Evolutionary conservation across 2,113 vertebrate genomes (phyloP).

Genomic region (Puntigrus tetrazona): DNA sequence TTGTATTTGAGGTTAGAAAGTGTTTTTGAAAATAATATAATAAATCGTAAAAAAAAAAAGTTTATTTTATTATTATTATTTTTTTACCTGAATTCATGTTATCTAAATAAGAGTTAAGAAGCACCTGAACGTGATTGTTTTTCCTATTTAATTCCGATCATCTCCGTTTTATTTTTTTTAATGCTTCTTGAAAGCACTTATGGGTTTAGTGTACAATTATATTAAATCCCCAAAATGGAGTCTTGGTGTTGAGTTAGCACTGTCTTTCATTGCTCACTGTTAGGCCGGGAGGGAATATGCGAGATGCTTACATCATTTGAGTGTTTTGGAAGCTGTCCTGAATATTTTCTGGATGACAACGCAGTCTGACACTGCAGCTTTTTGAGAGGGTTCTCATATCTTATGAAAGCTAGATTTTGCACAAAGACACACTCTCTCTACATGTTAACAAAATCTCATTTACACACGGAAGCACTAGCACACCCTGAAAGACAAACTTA

Average conservation of each 20-base stretch:
- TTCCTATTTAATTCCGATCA: no score
- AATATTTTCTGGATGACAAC: slow-evolving; percentile 73
- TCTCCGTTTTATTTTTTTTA: not conserved
- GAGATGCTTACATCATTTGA: slow-evolving; percentile 73
- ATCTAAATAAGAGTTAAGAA: no score
- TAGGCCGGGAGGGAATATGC: slow-evolving; percentile 67
- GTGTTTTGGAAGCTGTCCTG: slow-evolving; percentile 76
- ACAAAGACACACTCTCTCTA: not conserved
- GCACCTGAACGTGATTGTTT: no score
- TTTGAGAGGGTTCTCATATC: slow-evolving; percentile 65
- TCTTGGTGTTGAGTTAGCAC: not conserved
- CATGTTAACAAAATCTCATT: not conserved
- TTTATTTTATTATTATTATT: no score
- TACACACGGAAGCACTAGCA: not conserved
- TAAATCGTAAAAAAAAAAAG: no score
- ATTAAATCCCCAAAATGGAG: slow-evolving; percentile 3
- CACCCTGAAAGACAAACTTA: not conserved
- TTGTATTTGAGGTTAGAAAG: not conserved
- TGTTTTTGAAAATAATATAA: not conserved
- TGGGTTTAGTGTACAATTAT: slow-evolving; percentile 5
- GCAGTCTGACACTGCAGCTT: slow-evolving; percentile 69
- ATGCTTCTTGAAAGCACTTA: not conserved
- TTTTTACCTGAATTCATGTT: no score
- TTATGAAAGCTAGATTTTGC: slow-evolving; percentile 28
- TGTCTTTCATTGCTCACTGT: slow-evolving; percentile 40